phyloP scores from a whole-genome alignment of 1,140 invertebrate species.

The Leptinotarsa defecta region DNA sequence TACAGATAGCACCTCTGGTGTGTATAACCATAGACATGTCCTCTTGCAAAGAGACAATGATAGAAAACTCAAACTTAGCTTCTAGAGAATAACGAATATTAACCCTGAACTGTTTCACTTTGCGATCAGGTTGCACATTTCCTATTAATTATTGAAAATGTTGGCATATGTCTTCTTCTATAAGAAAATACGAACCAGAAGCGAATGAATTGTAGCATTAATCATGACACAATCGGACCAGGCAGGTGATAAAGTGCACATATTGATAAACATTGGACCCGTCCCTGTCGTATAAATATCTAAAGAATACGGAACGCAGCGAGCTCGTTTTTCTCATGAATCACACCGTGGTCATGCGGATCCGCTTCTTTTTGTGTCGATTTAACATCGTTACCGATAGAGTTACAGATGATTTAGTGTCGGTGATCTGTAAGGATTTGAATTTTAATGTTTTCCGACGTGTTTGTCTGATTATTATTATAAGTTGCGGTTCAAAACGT shows the following conservation, averaged over 20 bases:
- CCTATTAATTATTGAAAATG: no score
- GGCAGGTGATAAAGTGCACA: not conserved
- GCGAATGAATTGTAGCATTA: no score
- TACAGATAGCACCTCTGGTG: no score
- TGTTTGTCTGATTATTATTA: slow-evolving; percentile 38
- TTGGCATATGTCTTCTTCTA: no score
- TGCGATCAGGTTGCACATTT: no score
- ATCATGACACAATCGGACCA: not conserved
- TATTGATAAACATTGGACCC: slow-evolving; percentile 25
- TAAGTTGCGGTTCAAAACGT: slow-evolving; percentile 35
- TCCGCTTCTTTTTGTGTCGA: slow-evolving; percentile 36
- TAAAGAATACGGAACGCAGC: slow-evolving; percentile 16
- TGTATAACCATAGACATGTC: no score
- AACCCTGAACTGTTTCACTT: no score
- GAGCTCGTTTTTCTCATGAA: slow-evolving; percentile 29
- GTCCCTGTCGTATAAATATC: slow-evolving; percentile 21
- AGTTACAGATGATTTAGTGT: slow-evolving; percentile 41
- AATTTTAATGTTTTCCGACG: slow-evolving; percentile 41
- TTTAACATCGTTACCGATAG: slow-evolving; percentile 39
- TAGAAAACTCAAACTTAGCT: no score
- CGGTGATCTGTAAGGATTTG: slow-evolving; percentile 47
- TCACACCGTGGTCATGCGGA: slow-evolving; percentile 31
- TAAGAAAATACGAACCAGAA: no score
- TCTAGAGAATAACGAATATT: no score
- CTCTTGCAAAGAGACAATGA: no score